Evolutionary conservation across 2,888 invertebrate species (phyloP), one percentile per base, ranked within the genome.

Genomic region (Tinea semifulvella): DNA sequence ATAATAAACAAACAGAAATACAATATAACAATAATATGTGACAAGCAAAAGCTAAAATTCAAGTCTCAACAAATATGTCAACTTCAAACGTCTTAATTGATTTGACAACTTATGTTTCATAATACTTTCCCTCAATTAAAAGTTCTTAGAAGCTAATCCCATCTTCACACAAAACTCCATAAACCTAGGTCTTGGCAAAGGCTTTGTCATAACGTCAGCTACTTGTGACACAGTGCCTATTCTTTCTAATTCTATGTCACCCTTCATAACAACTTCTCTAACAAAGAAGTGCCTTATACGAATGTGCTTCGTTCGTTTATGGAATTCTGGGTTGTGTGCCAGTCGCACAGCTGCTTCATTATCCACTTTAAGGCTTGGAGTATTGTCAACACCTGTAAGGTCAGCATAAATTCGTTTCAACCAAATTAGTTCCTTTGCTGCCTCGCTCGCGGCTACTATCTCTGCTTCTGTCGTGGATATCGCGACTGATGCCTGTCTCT

Each of bases 381-480:
- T 16, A 4, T 8, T 13, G 3, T 3, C 3, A 3, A 13, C 3
- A 5, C 4, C 27, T 5, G 26, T 47, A 19, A 55, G 17, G 35
- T 52, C 51, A 10, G 44, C 18, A 10, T 55, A 36, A 3, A 57
- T 26, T 14, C 50, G 20, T 7, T 43, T 44, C 14, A 60, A 42
- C 60, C 60, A 63, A 5, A 63, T 48, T 5, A 54, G 16, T 43
- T 61, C 60, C 43, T 53, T 52, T 6, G 52, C 46, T 7, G 50
- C 53, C 44, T 53, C 52, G 47, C 53, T 54, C 3, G 55, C 59
- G 13, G 61, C 58, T 8, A 61, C 53, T 31, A 56, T 51, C 45
- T 61, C 58, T 1, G 60, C 52, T 47, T 53, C 52, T n/a, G 56
- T 61, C n/a, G 59, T 56, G 1, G 57, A 61, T 18, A 58, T 48